A percentile compares a stretch with the other conserved stretches of the same genome.
Conservation (phyloP, 2,888 invertebrate species). For the Itoplectis maculator region DNA sequence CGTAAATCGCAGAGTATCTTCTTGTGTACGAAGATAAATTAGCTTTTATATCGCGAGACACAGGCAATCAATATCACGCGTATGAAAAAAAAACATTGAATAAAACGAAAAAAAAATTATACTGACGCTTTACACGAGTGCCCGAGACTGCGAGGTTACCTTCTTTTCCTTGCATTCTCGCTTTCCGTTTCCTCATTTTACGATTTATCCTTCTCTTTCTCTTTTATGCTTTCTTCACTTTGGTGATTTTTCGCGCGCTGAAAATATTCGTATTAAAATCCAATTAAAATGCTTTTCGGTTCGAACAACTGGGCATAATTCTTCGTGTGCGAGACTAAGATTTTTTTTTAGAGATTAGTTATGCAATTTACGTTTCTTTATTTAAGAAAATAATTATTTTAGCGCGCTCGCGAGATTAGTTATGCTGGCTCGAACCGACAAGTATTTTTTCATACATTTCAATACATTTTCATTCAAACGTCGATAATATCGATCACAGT, state of each 20-base stretch:
- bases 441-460: too few species aligned
- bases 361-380: too few species aligned
- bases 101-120: slow-evolving; percentile 23
- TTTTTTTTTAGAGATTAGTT: too few species aligned
- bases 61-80: slow-evolving; percentile 38
- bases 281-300: too few species aligned
- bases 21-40: slow-evolving; percentile 56
- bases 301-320: too few species aligned
- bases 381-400: too few species aligned
- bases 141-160: slow-evolving; percentile 50
- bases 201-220: slow-evolving; percentile 24
- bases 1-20: slow-evolving; percentile 39
- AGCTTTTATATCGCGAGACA: slow-evolving; percentile 76
- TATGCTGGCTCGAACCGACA: too few species aligned
- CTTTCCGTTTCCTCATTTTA: slow-evolving; percentile 32
- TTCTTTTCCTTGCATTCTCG: slow-evolving; percentile 47
- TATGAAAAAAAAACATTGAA: slow-evolving; percentile 12
- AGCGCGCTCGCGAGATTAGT: too few species aligned
- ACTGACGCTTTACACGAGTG: slow-evolving; percentile 59
- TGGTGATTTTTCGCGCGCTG: slow-evolving; percentile 30
- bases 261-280: too few species aligned
- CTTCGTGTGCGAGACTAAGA: too few species aligned
- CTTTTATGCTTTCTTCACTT: slow-evolving; percentile 24
- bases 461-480: too few species aligned
- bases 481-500: too few species aligned